Base-by-base conservation (phyloP, 2,888 invertebrate genomes). In the Schizotus pectinicornis region DNA sequence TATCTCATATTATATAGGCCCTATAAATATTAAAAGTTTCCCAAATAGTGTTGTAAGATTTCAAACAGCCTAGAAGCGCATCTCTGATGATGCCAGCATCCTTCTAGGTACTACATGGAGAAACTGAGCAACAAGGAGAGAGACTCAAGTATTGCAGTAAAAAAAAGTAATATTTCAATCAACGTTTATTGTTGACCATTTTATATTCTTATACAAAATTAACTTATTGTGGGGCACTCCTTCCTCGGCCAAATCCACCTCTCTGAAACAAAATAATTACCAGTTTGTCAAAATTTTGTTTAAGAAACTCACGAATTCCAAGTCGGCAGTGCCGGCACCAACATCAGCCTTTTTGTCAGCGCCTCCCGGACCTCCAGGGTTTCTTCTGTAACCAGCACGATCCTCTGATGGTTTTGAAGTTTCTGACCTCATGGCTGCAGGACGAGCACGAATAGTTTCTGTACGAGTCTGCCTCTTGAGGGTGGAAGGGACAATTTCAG, bases 401-500 rank as follows among this genome's bases (percentile, higher is more conserved):
- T 95, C 94, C 78, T 94, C 94, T 0, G 90, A 87, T 2, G 89
- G 86, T 74, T 91, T 88, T 5, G 86, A 85, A 39, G 84, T 82
- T 63, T 93, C 89, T 39, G 85, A 82, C 66, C 88, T 82, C 12
- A 90, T 85, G 34, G 87, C 85, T 2, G 87, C 83, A 37, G 89
- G 85, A 61, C 94, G 86, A 48, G 94, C 90, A 56, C 95, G 87
- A 32, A 90, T 89, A 1, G 94, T 88, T 79, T 96, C 96, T 2
- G 92, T 86, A 66, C 95, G 87, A 7, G 89, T 87, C 69, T 94
- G 95, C 64, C 95, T 88, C 83, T 97, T 98, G 67, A 99, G 85
- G 0, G 99, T 99, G 1, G 97, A 91, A 35, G 99, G 99, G 33
- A 99, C 98, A 81, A 99, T 98, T 87, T 99, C 99, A 63, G 97